Evolutionary conservation across 2,888 invertebrate genomes (phyloP).

Genomic region (Lithophane semibrunnea): DNA sequence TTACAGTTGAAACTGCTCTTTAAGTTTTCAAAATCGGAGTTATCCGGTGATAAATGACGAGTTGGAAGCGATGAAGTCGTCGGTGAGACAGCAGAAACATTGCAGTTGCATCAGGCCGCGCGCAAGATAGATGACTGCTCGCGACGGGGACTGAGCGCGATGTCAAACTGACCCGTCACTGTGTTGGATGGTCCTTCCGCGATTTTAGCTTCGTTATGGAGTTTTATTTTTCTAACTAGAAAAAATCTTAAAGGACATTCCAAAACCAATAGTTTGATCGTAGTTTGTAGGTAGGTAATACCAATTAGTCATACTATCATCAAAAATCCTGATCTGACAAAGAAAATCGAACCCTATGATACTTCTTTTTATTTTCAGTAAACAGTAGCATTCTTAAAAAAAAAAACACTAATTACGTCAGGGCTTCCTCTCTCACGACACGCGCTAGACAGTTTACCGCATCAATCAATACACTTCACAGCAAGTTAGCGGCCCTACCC

Average conservation of each 20-base stretch:
- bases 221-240: not conserved
- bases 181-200: not conserved
- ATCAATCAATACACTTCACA: slow-evolving; percentile 50
- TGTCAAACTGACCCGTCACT: slow-evolving; percentile 31
- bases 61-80: slow-evolving; percentile 41
- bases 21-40: slow-evolving; percentile 37
- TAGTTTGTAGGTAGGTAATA: not conserved
- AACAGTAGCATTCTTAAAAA: too few relatives aligned
- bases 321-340: not conserved
- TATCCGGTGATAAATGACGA: slow-evolving; percentile 38
- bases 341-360: not conserved
- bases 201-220: not conserved
- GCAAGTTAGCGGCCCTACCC: slow-evolving; percentile 20
- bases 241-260: not conserved
- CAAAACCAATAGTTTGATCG: not conserved
- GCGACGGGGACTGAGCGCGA: slow-evolving; percentile 10
- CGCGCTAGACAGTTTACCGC: slow-evolving; percentile 30
- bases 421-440: slow-evolving; percentile 1
- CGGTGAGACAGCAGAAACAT: slow-evolving; percentile 31
- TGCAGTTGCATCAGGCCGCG: slow-evolving; percentile 40
- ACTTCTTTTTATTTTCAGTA: too few relatives aligned
- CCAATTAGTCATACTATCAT: not conserved
- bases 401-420: slow-evolving; percentile 16
- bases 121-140: slow-evolving; percentile 47
- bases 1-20: not conserved